These are phyloP conservation scores for Pharmacophagus antenor DNA, from an alignment of 2,888 invertebrate species.

Conservation along the genomic window DNA sequence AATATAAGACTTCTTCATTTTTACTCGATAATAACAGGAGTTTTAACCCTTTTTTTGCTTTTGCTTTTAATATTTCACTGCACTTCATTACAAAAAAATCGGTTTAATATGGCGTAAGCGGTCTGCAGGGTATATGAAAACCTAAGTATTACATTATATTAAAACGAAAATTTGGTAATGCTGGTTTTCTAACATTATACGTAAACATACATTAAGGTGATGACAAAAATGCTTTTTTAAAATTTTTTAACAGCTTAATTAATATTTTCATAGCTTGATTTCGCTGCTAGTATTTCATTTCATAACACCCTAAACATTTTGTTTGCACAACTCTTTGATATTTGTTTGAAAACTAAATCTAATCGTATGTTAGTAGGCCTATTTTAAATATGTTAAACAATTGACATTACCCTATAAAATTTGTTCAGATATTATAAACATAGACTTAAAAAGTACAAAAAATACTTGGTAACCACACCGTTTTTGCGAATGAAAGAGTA, in stretches of 20 bases:
- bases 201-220: not conserved
- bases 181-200: not conserved
- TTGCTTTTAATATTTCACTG: slow-evolving; percentile 11
- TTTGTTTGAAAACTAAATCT: slow-evolving; percentile 44
- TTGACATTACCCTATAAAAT: slow-evolving; percentile 47
- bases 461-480: too few relatives aligned
- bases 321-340: slow-evolving; percentile 21
- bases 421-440: slow-evolving; percentile 51
- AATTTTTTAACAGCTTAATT: too few relatives aligned
- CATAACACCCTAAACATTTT: not conserved
- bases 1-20: not conserved
- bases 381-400: slow-evolving; percentile 44
- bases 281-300: not conserved
- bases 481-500: not conserved
- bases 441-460: too few relatives aligned
- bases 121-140: too few relatives aligned
- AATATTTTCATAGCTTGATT: not conserved
- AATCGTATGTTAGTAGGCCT: slow-evolving; percentile 54
- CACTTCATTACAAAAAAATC: slow-evolving; percentile 21
- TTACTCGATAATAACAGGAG: slow-evolving; percentile 1
- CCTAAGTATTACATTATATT: not conserved
- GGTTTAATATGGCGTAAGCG: too few relatives aligned
- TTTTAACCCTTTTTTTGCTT: slow-evolving; percentile 11
- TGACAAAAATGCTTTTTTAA: too few relatives aligned
- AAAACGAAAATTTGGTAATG: not conserved